Base-by-base conservation (phyloP, 1,140 invertebrate genomes). In the Cydia splendana region DNA sequence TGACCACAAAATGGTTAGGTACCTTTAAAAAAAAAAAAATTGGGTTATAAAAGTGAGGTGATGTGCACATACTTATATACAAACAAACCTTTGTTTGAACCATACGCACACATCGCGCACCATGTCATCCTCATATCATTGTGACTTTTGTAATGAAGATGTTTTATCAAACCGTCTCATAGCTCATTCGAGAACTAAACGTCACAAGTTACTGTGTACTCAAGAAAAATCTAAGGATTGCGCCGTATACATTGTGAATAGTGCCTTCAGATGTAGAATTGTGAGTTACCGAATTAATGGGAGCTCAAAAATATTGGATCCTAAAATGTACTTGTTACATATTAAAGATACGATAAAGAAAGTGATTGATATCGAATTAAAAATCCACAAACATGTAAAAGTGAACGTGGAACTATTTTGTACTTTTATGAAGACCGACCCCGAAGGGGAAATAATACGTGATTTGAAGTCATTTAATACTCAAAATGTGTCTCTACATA, bases 381-480 rank as follows among this genome's bases (percentile, higher is more conserved):
- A 62, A 9, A 20, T 18, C 3, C 15, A 62, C n/a, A 62, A 20
- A 15, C 20, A 20, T 20, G 18, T 62, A 7, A 62, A 62, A 62
- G 15, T 62, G 2, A 62, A 62, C 15, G 12, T 62, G 4, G n/a
- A 62, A 62, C 18, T 62, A 2, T 62, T 18, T 20, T 62, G 57
- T 15, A 62, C 57, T 18, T 62, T 18, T 15, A 7, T 62, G 20
- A n/a, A 62, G 10, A 62, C 57, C 20, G n/a, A 18, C 6, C 12
- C 6, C 7, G 57, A 62, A 62, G 57, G 20, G 7, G n/a, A 62
- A 12, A 20, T 65, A 20, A 20, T 65, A 9, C 62, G 24, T 12
- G 62, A 65, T 24, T 65, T 65, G 12, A 65, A 65, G 12, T 65
- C 62, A 10, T 65, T 65, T 12, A 65, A 65, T 28, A 65, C 62